Evolutionary conservation across 2,113 vertebrate species (phyloP).

Genomic region (Thermophis baileyi): DNA sequence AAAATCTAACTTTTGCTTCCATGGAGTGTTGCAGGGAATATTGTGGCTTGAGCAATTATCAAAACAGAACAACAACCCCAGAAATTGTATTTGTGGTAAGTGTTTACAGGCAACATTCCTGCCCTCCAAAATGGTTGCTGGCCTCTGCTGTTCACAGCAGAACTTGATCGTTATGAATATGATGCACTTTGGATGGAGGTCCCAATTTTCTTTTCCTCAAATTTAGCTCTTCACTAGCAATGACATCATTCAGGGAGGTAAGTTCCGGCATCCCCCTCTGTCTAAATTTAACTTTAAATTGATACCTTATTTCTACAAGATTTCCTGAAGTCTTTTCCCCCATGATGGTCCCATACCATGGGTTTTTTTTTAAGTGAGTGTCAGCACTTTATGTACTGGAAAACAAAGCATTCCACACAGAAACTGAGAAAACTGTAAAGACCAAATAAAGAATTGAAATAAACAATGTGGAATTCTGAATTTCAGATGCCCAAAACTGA

Average conservation of each 20-base stretch:
- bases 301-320: not conserved
- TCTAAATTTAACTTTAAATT: not conserved
- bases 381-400: not conserved
- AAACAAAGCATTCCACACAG: not conserved
- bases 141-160: not conserved
- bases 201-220: not conserved
- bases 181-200: not conserved
- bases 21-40: not conserved
- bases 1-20: not conserved
- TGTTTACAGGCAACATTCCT: not conserved
- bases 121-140: not conserved
- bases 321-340: not conserved
- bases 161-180: not conserved
- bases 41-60: not conserved
- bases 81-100: not conserved
- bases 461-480: not conserved
- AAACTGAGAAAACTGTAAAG: not conserved
- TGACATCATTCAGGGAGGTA: not conserved
- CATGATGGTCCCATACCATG: not conserved
- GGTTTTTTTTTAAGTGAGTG: not conserved
- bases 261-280: not conserved
- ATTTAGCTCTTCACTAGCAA: not conserved
- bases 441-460: not conserved
- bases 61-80: not conserved
- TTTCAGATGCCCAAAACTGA: not conserved